Evolutionary conservation across 1,140 invertebrate species (phyloP).

Genomic region (Coelopa frigida): DNA sequence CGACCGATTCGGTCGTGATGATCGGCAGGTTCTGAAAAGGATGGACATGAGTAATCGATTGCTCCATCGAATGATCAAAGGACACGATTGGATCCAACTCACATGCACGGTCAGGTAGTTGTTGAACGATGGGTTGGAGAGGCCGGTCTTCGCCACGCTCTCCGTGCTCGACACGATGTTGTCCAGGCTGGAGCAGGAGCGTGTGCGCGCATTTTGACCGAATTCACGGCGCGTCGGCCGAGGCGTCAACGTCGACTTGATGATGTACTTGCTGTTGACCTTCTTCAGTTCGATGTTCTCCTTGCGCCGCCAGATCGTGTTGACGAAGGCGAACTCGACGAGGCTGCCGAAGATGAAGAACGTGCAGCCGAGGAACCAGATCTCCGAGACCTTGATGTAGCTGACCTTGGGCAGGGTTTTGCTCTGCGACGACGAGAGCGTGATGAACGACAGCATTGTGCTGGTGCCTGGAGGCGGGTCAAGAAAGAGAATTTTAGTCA

Average conservation of each 20-base stretch:
- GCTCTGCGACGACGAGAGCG: slow-evolving; percentile 65
- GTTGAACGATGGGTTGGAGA: slow-evolving; percentile 40
- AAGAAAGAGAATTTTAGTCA: too few species aligned
- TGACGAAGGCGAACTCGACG: slow-evolving; percentile 82
- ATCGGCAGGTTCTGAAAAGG: slow-evolving; percentile 31
- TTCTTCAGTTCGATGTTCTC: slow-evolving; percentile 77
- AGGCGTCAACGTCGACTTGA: slow-evolving; percentile 74
- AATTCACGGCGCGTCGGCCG: slow-evolving; percentile 63
- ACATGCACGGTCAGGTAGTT: slow-evolving; percentile 60
- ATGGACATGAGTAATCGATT: neutral
- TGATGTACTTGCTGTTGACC: slow-evolving; percentile 75
- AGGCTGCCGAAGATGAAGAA: slow-evolving; percentile 78
- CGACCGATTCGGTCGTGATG: slow-evolving; percentile 36
- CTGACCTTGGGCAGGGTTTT: slow-evolving; percentile 80
- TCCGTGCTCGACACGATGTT: slow-evolving; percentile 41
- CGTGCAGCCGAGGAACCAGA: slow-evolving; percentile 79
- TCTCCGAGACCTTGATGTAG: slow-evolving; percentile 82
- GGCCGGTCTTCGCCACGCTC: slow-evolving; percentile 34
- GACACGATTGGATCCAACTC: slow-evolving; percentile 11
- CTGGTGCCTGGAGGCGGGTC: slow-evolving; percentile 61
- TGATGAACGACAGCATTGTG: slow-evolving; percentile 84
- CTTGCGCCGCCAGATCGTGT: slow-evolving; percentile 77
- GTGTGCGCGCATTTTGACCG: slow-evolving; percentile 48
- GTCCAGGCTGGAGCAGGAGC: slow-evolving; percentile 64
- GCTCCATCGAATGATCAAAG: too few species aligned